Evolutionary conservation across 2,888 invertebrate genomes (phyloP).

Genomic region (Lacanobia oleracea): DNA sequence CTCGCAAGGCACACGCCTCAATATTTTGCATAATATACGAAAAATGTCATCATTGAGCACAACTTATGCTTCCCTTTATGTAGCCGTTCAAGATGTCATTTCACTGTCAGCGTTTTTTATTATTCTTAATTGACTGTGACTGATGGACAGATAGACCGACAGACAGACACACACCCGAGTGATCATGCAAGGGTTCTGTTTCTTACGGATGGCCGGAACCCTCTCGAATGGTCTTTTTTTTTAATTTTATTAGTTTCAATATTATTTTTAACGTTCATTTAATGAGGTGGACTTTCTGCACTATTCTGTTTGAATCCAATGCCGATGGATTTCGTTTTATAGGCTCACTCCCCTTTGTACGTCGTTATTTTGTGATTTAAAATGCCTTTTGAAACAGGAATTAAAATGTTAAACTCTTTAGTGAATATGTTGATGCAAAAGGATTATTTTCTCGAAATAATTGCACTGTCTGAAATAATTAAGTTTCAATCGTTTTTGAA

Average conservation of each 20-base stretch:
- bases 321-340: constrained; percentile 44
- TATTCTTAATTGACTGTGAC: no score
- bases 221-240: no score
- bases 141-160: no score
- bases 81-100: no score
- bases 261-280: not conserved
- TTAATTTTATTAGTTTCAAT: not conserved
- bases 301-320: not conserved
- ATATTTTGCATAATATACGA: no score
- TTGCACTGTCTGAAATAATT: constrained; percentile 17
- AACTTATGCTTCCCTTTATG: no score
- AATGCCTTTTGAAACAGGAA: constrained; percentile 48
- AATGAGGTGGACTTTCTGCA: constrained; percentile 27
- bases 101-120: no score
- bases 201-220: no score
- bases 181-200: no score
- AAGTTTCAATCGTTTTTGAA: constrained; percentile 3
- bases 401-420: constrained; percentile 56
- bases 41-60: no score
- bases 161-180: no score
- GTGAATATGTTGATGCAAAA: constrained; percentile 17
- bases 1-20: no score
- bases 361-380: constrained; percentile 59
- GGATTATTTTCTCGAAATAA: constrained; percentile 28
- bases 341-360: constrained; percentile 46